These are phyloP conservation scores for Oenanthe oenanthe DNA, from an alignment of 2,113 vertebrate genomes.

Conservation along the genomic window DNA sequence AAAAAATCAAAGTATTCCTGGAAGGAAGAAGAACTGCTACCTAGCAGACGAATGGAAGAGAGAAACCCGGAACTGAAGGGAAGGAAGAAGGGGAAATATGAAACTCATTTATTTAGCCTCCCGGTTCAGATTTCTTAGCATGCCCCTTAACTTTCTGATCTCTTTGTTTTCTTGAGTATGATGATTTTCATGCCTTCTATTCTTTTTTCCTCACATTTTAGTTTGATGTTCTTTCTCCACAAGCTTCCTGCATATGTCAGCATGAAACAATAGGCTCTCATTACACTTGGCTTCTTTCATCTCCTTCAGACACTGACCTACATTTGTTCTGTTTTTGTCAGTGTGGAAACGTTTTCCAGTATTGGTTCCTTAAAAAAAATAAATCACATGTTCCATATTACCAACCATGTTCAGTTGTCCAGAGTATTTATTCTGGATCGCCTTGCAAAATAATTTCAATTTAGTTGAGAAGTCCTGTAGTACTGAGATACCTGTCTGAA, in stretches of 20 bases:
- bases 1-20: constrained; percentile 67
- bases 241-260: constrained; percentile 23
- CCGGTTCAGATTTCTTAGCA: constrained; percentile 71
- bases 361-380: constrained; percentile 30
- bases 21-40: constrained; percentile 71
- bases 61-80: constrained; percentile 64
- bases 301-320: constrained; percentile 51
- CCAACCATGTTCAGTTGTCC: constrained; percentile 15
- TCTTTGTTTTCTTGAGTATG: constrained; percentile 67
- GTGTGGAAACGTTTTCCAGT: constrained; percentile 25
- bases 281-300: constrained; percentile 54
- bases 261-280: constrained; percentile 50
- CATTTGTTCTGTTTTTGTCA: constrained; percentile 53
- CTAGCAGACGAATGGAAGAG: constrained; percentile 71
- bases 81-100: constrained; percentile 62
- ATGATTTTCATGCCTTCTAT: constrained; percentile 74
- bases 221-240: constrained; percentile 57
- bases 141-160: constrained; percentile 67
- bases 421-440: constrained; percentile 2
- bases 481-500: not conserved
- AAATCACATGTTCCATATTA: constrained; percentile 7
- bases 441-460: constrained; percentile 3
- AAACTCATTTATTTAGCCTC: constrained; percentile 76
- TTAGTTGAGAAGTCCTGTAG: not conserved
- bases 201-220: constrained; percentile 46